Conservation (phyloP, 2,797 vertebrate species). For the Hozukius guyotensis region DNA sequence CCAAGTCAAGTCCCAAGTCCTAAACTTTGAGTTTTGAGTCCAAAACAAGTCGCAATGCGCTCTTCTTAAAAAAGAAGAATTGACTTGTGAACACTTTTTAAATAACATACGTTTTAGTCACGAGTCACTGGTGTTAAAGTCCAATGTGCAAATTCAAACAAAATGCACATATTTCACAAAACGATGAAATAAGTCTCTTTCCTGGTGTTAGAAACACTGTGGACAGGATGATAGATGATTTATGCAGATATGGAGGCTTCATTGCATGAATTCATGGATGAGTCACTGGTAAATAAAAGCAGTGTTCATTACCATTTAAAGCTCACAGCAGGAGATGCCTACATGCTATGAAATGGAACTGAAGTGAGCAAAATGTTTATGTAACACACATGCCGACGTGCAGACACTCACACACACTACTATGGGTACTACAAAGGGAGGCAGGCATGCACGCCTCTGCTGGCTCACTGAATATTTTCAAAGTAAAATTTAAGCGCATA, state of each 20-base stretch:
- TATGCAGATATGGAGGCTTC: not conserved
- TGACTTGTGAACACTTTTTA: too few relatives aligned
- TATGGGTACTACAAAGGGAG: slow-evolving; percentile 19
- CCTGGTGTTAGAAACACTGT: not conserved
- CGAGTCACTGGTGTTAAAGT: not conserved
- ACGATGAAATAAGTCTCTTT: not conserved
- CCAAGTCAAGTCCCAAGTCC: too few relatives aligned
- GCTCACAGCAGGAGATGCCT: not conserved
- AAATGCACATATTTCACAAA: not conserved
- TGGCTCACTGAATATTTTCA: slow-evolving; percentile 56
- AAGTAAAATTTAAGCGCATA: slow-evolving; percentile 62
- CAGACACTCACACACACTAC: not conserved
- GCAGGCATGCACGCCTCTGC: slow-evolving; percentile 17
- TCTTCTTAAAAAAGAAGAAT: too few relatives aligned
- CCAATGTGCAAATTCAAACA: not conserved
- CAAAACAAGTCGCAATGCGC: too few relatives aligned
- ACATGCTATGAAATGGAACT: slow-evolving; percentile 26
- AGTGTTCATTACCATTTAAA: not conserved
- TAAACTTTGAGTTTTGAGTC: too few relatives aligned
- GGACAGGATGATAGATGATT: not conserved
- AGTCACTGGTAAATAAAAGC: slow-evolving; percentile 21
- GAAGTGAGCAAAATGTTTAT: slow-evolving; percentile 35
- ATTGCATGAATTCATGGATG: not conserved
- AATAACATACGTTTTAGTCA: too few relatives aligned
- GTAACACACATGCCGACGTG: not conserved